Evolutionary conservation across 1,140 invertebrate genomes (phyloP).

Genomic region (Drosophila arawakana): DNA sequence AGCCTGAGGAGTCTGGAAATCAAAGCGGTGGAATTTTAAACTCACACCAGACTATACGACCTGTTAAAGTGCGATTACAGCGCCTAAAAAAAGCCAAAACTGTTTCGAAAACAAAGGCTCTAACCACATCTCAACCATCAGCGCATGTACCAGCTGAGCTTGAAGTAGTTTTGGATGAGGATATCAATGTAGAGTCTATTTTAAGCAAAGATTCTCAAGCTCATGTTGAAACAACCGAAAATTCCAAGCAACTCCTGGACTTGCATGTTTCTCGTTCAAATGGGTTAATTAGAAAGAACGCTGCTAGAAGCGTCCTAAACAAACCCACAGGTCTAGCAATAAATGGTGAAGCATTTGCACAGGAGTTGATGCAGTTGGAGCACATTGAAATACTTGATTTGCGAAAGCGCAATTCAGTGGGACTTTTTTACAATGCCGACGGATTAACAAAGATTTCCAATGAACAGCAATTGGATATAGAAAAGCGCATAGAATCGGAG

Average conservation of each 20-base stretch:
- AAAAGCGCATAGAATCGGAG: constrained; percentile 11
- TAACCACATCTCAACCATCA: too few species aligned
- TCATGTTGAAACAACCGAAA: background rate
- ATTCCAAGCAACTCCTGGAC: constrained; percentile 41
- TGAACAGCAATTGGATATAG: constrained; percentile 36
- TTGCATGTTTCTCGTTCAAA: constrained; percentile 32
- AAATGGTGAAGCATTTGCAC: constrained; percentile 71
- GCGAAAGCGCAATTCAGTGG: constrained; percentile 70
- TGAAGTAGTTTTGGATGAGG: background rate
- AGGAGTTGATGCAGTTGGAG: constrained; percentile 63
- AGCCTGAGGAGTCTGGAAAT: background rate
- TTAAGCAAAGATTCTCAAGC: background rate
- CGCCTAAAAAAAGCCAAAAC: too few species aligned
- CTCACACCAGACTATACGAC: too few species aligned
- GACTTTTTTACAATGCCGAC: constrained; percentile 15
- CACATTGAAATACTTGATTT: constrained; percentile 75
- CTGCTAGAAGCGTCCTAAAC: constrained; percentile 51
- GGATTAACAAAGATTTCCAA: constrained; percentile 6
- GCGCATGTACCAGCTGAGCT: too few species aligned
- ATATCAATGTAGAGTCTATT: background rate
- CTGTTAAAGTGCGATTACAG: too few species aligned
- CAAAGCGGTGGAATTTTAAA: too few species aligned
- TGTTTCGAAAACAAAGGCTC: too few species aligned
- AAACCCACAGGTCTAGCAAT: constrained; percentile 63
- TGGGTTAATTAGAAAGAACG: background rate